These are phyloP conservation scores for Cryptosula pallasiana DNA, from an alignment of 2,888 invertebrate genomes.

Conservation along the genomic window DNA sequence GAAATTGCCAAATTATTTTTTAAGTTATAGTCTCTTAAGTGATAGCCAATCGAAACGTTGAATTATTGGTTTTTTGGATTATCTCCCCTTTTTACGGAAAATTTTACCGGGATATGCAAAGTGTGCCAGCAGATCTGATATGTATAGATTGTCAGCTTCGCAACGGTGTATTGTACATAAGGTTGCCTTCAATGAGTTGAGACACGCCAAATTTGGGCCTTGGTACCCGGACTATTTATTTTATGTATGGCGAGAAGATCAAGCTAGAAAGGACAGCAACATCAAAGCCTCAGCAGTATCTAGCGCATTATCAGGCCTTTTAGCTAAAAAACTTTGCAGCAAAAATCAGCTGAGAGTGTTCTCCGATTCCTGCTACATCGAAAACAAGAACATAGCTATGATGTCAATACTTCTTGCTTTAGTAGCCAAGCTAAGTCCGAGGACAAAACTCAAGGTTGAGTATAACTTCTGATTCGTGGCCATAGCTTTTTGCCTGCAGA, in stretches of 20 bases:
- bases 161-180: too few species aligned
- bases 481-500: neutral
- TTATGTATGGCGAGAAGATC: neutral
- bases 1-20: too few species aligned
- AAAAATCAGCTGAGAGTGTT: neutral
- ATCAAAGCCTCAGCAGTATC: neutral
- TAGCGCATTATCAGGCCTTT: neutral
- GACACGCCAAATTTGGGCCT: too few species aligned
- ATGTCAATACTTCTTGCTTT: neutral
- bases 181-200: too few species aligned
- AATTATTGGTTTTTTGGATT: too few species aligned
- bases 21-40: too few species aligned
- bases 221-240: too few species aligned
- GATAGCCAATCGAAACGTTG: too few species aligned
- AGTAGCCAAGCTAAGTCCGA: neutral
- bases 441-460: neutral
- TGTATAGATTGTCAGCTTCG: too few species aligned
- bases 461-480: neutral
- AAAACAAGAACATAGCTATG: neutral
- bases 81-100: too few species aligned
- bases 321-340: neutral
- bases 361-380: neutral
- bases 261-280: neutral
- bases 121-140: too few species aligned
- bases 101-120: too few species aligned